Conservation (phyloP, 2,113 vertebrate genomes). For the Solenodon paradoxus region DNA sequence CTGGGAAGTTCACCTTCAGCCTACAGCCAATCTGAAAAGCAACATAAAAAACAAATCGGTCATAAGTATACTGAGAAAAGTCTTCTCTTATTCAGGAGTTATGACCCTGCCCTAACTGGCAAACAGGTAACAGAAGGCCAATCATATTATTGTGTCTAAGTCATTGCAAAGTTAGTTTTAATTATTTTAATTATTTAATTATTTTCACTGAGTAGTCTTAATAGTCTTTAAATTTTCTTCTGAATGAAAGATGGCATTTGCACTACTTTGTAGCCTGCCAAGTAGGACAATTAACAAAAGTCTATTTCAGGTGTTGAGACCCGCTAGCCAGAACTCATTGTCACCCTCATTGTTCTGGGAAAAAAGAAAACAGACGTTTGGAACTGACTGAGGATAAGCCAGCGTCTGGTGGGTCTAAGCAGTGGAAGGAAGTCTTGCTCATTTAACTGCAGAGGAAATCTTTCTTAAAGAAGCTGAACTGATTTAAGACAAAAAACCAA, state of each 20-base stretch:
- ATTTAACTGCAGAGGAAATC: not conserved
- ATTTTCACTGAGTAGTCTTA: not conserved
- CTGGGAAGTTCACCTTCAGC: not conserved
- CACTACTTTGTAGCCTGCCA: not conserved
- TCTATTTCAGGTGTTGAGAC: not conserved
- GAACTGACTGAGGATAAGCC: conserved; percentile 1
- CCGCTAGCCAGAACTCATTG: not conserved
- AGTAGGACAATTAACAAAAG: not conserved
- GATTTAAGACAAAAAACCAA: conserved; percentile 29
- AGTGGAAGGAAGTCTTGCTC: not conserved
- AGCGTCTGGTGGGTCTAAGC: not conserved
- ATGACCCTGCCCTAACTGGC: not conserved
- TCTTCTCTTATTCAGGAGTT: not conserved
- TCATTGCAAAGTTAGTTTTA: not conserved
- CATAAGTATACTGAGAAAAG: not conserved
- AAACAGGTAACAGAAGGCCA: not conserved
- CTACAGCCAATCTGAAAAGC: not conserved
- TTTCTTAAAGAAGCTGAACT: not conserved
- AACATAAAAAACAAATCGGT: not conserved
- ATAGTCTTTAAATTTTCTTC: not conserved
- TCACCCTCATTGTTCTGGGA: conserved; percentile 28
- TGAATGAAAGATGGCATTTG: not conserved
- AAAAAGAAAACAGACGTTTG: conserved; percentile 29
- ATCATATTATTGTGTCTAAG: not conserved
- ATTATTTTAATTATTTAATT: not conserved